Percentiles rank a stretch among this genome's conserved stretches.
phyloP scores from a whole-genome alignment of 2,797 vertebrate genomes.

The Bradypus variegatus region DNA sequence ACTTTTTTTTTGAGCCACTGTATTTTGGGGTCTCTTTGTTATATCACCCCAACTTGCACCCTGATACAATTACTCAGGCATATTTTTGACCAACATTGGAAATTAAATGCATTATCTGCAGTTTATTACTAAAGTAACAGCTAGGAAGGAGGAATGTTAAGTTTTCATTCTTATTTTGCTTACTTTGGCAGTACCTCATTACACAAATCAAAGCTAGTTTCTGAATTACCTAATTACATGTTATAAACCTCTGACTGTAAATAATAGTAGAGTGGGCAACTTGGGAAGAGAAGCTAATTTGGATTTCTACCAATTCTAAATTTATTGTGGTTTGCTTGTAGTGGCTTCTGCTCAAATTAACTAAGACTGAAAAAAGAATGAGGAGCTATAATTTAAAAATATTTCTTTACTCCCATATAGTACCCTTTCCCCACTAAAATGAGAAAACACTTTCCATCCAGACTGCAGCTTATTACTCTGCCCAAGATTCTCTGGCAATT shows the following conservation, averaged over 20 bases:
- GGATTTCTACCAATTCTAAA: constrained; percentile 22
- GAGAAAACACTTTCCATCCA: not conserved
- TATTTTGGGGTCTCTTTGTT: not conserved
- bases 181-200: not conserved
- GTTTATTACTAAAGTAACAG: not conserved
- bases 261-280: not conserved
- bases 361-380: constrained; percentile 4
- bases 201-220: not conserved
- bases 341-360: constrained; percentile 32
- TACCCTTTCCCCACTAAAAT: not conserved
- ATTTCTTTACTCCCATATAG: not conserved
- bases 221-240: not conserved
- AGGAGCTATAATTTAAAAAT: not conserved
- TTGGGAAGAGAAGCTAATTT: not conserved
- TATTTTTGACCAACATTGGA: not conserved
- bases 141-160: not conserved
- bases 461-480: constrained; percentile 19
- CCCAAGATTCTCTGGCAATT: not conserved
- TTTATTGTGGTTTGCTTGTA: not conserved
- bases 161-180: not conserved
- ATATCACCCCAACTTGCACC: not conserved
- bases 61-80: not conserved
- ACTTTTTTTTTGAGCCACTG: not conserved
- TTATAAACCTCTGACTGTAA: not conserved
- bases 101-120: not conserved